Conservation (phyloP, 2,113 vertebrate genomes). For the Psophia crepitans region DNA sequence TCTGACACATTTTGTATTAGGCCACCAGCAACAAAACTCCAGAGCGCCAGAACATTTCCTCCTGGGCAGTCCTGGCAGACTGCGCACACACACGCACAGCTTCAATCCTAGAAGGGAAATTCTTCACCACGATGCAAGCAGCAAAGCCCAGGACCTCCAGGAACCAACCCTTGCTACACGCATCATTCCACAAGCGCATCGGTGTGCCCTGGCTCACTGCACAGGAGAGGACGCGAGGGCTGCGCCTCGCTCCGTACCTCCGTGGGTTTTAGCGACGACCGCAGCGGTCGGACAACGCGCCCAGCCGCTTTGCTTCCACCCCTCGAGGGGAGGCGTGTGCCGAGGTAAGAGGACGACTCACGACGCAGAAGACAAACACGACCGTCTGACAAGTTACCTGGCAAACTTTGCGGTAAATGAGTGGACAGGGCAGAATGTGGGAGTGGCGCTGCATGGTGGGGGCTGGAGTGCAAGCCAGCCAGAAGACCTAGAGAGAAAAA, state of each 20-base stretch:
- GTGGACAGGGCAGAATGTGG: conserved; percentile 78
- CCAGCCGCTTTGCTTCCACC: neutral
- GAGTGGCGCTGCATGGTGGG: conserved; percentile 76
- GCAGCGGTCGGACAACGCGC: accelerated
- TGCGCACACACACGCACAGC: neutral
- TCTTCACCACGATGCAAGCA: neutral
- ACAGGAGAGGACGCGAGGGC: neutral
- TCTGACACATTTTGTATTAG: neutral
- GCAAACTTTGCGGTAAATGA: conserved; percentile 80
- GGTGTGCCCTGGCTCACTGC: neutral
- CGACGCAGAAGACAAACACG: neutral
- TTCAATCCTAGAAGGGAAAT: neutral
- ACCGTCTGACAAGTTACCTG: conserved; percentile 76
- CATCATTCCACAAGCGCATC: neutral
- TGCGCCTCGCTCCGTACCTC: neutral
- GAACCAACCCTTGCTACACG: neutral
- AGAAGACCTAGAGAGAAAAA: conserved; percentile 80
- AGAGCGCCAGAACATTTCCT: neutral
- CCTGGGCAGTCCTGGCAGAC: neutral
- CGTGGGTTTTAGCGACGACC: accelerated
- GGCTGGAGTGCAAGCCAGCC: conserved; percentile 81
- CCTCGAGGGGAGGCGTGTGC: neutral
- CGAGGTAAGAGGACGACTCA: neutral
- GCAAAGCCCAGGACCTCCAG: neutral
- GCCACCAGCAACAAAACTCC: neutral